Base-by-base conservation (phyloP, 1,140 invertebrate species). In the Drosophila sulfurigaster region DNA sequence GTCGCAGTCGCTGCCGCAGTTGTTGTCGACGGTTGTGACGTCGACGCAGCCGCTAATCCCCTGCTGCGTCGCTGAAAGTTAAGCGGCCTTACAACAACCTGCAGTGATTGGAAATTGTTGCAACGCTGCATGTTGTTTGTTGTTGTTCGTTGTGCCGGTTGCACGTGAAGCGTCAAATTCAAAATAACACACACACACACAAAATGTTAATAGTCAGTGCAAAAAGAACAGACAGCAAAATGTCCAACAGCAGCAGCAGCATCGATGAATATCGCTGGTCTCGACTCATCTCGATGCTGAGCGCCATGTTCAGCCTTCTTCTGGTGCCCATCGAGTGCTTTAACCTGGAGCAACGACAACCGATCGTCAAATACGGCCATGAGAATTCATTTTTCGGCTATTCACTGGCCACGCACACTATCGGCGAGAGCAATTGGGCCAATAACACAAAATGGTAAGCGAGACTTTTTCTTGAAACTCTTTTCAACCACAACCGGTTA, bases 401-500 rank as follows among this genome's bases (percentile, higher is more conserved):
- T 58, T 91, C 91, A 5, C 66, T 92, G 56, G 91, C 91, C 58
- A 90, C 85, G 30, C 91, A 92, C 73, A 85, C 81, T 2, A 81
- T 92, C 46, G 91, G 90, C 30, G 88, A 91, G 76, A 74, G 60
- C 48, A 86, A 89, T 71, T 77, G 63, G 78, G 64, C 82, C 54
- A 82, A 91, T 73, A 91, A 90, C 45, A 88, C 88, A 20, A 92
- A 92, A 79, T 92, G 91, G 91, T 92, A 82, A 92, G 75, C 30
- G 25, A 28, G 41, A 30, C 16, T 25, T 25, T 25, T 25, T 3
- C 20, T 25, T 25, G 0, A 25, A 64, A n/a, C 38, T n/a, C 35
- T 62, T 46, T 60, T 75, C 57, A 52, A 58, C 5, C 32, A 32
- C 32, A 32, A 58, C 56, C 56, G 56, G 56, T 58, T 58, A 3